Evolutionary conservation across 2,888 invertebrate species (phyloP).

Genomic region (Xestia rhomboidea): DNA sequence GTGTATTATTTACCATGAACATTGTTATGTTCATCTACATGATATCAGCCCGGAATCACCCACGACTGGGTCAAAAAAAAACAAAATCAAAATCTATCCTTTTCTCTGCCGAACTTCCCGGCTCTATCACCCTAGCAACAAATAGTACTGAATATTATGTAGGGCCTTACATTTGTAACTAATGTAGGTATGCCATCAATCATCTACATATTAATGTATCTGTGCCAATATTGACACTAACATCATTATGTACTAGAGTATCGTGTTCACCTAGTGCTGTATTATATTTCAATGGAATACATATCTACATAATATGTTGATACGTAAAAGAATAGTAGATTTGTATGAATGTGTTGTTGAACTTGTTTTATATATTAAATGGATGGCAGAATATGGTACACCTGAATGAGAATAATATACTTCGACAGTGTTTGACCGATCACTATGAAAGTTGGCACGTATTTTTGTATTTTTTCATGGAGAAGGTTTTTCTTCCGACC

Average conservation of each 20-base stretch:
- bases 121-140: too few species aligned
- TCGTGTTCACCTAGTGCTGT: slow-evolving; percentile 11
- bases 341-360: not conserved
- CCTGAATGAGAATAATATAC: not conserved
- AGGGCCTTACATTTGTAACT: not conserved
- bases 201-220: slow-evolving; percentile 18
- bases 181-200: slow-evolving; percentile 18
- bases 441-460: not conserved
- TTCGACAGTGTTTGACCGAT: not conserved
- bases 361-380: too few species aligned
- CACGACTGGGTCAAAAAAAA: too few species aligned
- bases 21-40: too few species aligned
- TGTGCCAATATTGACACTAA: slow-evolving; percentile 38
- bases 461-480: not conserved
- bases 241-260: slow-evolving; percentile 15
- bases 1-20: too few species aligned
- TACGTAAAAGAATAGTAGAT: not conserved
- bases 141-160: not conserved
- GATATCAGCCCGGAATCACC: too few species aligned
- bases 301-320: not conserved
- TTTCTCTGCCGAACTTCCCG: too few species aligned
- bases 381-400: too few species aligned
- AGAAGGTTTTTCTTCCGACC: not conserved
- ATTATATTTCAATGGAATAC: not conserved
- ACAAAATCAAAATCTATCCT: too few species aligned